A percentile compares a stretch with the other conserved stretches of the same genome.
Evolutionary conservation across 2,888 invertebrate genomes (phyloP).

Genomic region (Oeneis ivallda): DNA sequence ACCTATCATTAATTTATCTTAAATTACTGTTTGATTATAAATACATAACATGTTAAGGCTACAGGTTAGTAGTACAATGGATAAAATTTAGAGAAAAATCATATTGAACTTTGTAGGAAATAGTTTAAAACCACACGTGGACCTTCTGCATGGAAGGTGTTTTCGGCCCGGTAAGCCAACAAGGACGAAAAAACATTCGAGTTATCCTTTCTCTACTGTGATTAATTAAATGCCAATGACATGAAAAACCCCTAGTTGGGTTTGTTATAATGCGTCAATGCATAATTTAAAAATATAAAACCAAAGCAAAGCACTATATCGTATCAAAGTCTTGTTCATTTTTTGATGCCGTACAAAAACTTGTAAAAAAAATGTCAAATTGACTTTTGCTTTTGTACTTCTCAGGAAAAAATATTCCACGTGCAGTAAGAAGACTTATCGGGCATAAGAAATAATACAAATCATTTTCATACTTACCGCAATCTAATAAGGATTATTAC

Average conservation of each 20-base stretch:
- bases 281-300: not conserved
- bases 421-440: constrained; percentile 5
- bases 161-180: no score
- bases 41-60: no score
- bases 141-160: no score
- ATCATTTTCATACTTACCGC: constrained; percentile 9
- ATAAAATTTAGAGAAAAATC: no score
- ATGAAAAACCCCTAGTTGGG: not conserved
- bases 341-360: not conserved
- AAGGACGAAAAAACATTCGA: no score
- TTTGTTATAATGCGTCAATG: not conserved
- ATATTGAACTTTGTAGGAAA: no score
- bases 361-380: constrained; percentile 12
- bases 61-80: no score
- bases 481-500: not conserved
- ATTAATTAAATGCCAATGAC: not conserved
- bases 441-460: not conserved
- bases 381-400: constrained; percentile 27
- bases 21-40: no score
- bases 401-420: constrained; percentile 33
- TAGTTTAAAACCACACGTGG: no score
- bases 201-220: no score
- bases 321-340: not conserved
- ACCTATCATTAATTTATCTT: no score
- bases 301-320: not conserved